phyloP scores from a whole-genome alignment of 2,888 invertebrate genomes.

The Cerastis leucographa region DNA sequence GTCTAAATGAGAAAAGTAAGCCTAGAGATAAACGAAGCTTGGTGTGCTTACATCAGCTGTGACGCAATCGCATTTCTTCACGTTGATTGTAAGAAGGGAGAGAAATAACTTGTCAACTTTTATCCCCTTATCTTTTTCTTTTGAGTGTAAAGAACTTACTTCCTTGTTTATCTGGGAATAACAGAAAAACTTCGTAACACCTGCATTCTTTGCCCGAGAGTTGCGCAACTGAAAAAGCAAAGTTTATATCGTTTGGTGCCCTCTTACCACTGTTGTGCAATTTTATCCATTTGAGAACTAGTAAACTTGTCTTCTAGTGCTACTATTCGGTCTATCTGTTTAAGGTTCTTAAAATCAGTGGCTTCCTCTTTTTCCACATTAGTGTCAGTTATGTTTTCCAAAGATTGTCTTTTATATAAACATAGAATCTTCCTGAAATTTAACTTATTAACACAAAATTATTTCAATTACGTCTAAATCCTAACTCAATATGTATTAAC shows the following conservation, averaged over 20 bases:
- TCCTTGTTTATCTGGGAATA: slow-evolving; percentile 51
- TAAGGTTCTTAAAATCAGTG: background rate
- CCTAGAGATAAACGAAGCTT: slow-evolving; percentile 45
- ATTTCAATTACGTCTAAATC: background rate
- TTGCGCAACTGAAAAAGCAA: slow-evolving; percentile 41
- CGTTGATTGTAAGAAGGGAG: slow-evolving; percentile 32
- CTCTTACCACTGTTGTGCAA: slow-evolving; percentile 22
- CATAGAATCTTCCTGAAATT: background rate
- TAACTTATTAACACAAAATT: background rate
- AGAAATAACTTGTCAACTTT: slow-evolving; percentile 38
- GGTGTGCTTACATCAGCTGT: slow-evolving; percentile 51
- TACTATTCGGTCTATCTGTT: background rate
- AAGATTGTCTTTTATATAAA: background rate
- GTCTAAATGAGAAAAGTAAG: slow-evolving; percentile 60
- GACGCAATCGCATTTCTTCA: slow-evolving; percentile 51
- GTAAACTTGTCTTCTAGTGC: background rate
- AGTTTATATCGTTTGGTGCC: slow-evolving; percentile 27
- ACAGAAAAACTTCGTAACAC: slow-evolving; percentile 52
- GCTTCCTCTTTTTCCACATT: background rate
- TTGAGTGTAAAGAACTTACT: slow-evolving; percentile 40
- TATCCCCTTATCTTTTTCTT: slow-evolving; percentile 54
- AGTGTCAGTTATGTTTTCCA: background rate
- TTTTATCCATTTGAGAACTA: slow-evolving; percentile 13
- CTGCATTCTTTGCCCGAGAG: slow-evolving; percentile 44
- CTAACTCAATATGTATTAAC: slow-evolving; percentile 14